Evolutionary conservation across 1,140 invertebrate species (phyloP).

Genomic region (Bombus fervidus): DNA sequence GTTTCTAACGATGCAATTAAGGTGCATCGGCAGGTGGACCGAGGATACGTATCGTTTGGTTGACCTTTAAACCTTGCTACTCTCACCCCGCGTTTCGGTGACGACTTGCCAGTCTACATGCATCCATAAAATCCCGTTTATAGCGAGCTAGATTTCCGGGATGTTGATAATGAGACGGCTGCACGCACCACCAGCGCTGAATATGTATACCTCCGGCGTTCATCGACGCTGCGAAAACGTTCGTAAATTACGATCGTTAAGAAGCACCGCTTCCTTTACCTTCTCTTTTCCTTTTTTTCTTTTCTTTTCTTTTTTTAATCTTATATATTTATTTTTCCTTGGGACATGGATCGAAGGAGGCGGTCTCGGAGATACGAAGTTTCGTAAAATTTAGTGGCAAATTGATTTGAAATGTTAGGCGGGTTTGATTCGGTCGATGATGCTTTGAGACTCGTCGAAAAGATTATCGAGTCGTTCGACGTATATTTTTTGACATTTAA

Average conservation of each 20-base stretch:
- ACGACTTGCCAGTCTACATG: background rate
- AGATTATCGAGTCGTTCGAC: background rate
- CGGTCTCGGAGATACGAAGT: background rate
- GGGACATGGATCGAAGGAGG: background rate
- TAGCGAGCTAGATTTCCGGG: constrained; percentile 27
- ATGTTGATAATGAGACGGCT: constrained; percentile 23
- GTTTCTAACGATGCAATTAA: constrained; percentile 59
- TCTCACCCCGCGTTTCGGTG: background rate
- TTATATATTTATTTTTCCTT: background rate
- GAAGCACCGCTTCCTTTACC: background rate
- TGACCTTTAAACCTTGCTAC: constrained; percentile 25
- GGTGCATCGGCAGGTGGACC: constrained; percentile 52
- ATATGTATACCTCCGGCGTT: background rate
- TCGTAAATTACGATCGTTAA: constrained; percentile 22
- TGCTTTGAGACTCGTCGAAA: background rate
- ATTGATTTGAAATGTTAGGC: background rate
- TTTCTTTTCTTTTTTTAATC: no score
- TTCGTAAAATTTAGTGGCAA: background rate
- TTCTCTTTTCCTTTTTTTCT: background rate
- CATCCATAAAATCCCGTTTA: constrained; percentile 5
- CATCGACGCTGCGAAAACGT: background rate
- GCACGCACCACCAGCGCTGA: constrained; percentile 15
- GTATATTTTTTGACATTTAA: background rate
- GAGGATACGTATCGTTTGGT: background rate
- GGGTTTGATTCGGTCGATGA: no score